Evolutionary conservation across 2,888 invertebrate genomes (phyloP).

Genomic region (Cyaniris semiargus): DNA sequence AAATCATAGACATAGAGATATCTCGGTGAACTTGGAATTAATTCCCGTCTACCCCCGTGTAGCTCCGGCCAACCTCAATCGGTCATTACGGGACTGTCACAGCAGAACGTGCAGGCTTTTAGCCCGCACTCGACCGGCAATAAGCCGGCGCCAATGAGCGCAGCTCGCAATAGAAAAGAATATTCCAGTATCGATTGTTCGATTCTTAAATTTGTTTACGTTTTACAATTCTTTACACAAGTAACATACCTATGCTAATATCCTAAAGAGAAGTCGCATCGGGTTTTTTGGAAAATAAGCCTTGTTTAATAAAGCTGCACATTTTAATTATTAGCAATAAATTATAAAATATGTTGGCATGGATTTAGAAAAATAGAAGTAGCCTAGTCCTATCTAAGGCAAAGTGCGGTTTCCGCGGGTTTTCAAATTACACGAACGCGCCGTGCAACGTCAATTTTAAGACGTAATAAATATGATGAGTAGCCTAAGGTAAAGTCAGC

Average conservation of each 20-base stretch:
- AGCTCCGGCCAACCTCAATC: slow-evolving; percentile 3
- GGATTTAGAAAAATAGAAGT: neutral
- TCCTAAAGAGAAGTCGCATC: too few relatives aligned
- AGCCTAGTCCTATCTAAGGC: too few relatives aligned
- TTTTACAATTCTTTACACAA: neutral
- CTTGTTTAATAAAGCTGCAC: too few relatives aligned
- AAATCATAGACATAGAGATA: slow-evolving; percentile 4
- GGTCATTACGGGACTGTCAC: slow-evolving; percentile 16
- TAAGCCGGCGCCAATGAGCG: neutral
- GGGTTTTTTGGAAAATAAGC: too few relatives aligned
- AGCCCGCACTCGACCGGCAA: slow-evolving; percentile 11
- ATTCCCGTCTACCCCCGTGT: neutral
- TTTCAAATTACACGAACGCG: neutral
- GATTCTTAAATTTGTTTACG: neutral
- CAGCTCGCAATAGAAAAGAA: slow-evolving; percentile 6
- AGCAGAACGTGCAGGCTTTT: slow-evolving; percentile 10
- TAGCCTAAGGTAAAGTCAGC: neutral
- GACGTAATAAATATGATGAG: neutral
- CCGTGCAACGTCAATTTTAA: neutral
- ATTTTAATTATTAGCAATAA: too few relatives aligned
- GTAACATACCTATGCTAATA: too few relatives aligned
- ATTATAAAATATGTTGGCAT: neutral
- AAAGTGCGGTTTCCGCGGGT: neutral
- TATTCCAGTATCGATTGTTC: slow-evolving; percentile 1
- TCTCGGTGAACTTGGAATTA: slow-evolving; percentile 6